Evolutionary conservation across 1,140 invertebrate species (phyloP).

Genomic region (Eupristina koningsbergeri): DNA sequence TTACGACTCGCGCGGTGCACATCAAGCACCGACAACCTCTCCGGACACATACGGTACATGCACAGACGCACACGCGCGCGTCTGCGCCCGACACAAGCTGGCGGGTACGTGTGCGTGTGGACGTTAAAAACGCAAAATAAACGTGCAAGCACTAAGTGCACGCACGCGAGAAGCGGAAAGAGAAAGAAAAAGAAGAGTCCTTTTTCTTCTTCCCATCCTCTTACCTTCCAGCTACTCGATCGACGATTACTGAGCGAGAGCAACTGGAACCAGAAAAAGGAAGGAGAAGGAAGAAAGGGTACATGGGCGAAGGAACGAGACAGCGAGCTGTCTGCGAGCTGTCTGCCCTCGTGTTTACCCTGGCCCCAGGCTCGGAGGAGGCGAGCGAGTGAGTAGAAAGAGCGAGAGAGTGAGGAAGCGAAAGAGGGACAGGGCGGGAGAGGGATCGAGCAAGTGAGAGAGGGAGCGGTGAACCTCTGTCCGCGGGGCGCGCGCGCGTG

Average conservation of each 20-base stretch:
- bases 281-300: conserved; percentile 6
- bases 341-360: conserved; percentile 53
- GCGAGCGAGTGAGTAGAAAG: conserved; percentile 37
- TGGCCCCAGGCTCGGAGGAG: conserved; percentile 36
- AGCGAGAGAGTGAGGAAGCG: too few relatives aligned
- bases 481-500: conserved; percentile 38
- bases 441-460: conserved; percentile 35
- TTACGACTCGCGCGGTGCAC: conserved; percentile 70
- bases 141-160: not conserved
- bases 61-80: too few relatives aligned
- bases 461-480: conserved; percentile 34
- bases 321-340: conserved; percentile 51
- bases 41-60: not conserved
- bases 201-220: conserved; percentile 15
- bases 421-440: too few relatives aligned
- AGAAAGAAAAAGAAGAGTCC: conserved; percentile 32
- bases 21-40: conserved; percentile 54
- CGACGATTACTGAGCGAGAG: conserved; percentile 25
- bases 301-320: conserved; percentile 17
- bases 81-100: not conserved
- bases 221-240: conserved; percentile 24
- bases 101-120: not conserved
- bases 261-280: conserved; percentile 26
- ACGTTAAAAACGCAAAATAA: conserved; percentile 43
- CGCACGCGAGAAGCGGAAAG: not conserved